A percentile compares a stretch with the other conserved stretches of the same genome.
These are phyloP conservation scores for Nymphalis urticae DNA, from an alignment of 2,888 invertebrate species.

Conservation along the genomic window DNA sequence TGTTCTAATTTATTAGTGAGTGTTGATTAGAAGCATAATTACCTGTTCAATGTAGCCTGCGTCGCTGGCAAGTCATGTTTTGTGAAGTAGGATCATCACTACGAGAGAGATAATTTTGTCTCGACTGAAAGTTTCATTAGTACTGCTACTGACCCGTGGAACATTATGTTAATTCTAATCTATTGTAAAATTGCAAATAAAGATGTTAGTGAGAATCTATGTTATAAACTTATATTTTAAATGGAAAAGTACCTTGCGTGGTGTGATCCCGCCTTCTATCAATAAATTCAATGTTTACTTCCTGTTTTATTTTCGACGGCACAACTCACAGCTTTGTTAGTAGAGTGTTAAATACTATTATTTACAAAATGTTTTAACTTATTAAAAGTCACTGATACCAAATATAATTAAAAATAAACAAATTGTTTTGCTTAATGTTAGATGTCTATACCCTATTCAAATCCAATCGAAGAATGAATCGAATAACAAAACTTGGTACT, in stretches of 20 bases:
- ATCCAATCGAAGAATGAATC: too few relatives aligned
- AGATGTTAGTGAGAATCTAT: slow-evolving; percentile 78
- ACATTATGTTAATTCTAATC: slow-evolving; percentile 7
- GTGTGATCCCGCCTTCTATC: slow-evolving; percentile 55
- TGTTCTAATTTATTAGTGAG: slow-evolving; percentile 19
- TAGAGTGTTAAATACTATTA: too few relatives aligned
- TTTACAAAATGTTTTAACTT: too few relatives aligned
- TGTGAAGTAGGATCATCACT: not conserved
- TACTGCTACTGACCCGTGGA: slow-evolving; percentile 12
- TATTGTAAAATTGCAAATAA: slow-evolving; percentile 17
- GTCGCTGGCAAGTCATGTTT: not conserved
- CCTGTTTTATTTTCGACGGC: slow-evolving; percentile 13
- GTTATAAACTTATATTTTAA: slow-evolving; percentile 57
- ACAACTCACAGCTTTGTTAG: not conserved
- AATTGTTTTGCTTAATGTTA: too few relatives aligned
- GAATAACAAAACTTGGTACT: too few relatives aligned
- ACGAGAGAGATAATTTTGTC: not conserved
- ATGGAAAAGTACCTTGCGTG: not conserved
- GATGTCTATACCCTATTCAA: too few relatives aligned
- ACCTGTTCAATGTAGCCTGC: slow-evolving; percentile 10
- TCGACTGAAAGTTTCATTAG: slow-evolving; percentile 12
- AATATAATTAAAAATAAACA: too few relatives aligned
- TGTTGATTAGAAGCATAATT: slow-evolving; percentile 11
- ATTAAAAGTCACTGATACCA: too few relatives aligned
- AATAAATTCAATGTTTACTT: slow-evolving; percentile 23